Evolutionary conservation across 35 echinoderm and acorn worm genomes (phyloP), one percentile per base, ranked within the genome.

Genomic region (Ophiothrix spiculata): DNA sequence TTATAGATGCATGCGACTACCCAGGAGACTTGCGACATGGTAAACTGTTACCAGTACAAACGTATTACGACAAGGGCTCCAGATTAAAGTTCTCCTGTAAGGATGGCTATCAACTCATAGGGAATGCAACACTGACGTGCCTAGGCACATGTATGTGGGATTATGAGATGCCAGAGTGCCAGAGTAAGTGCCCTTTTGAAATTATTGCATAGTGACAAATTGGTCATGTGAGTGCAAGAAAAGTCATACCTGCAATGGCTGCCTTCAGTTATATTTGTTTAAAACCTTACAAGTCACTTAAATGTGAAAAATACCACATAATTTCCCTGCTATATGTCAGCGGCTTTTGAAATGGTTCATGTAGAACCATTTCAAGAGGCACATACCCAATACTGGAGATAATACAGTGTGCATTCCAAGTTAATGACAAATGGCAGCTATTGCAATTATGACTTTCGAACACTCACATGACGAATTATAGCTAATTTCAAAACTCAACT

Each of bases 141-240:
- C 38, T 86, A 19, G 39, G 8, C 1, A 38, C 76, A 45, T 95
- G 93, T 32, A 45, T 64, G 21, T 95, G 93, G 89, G 80, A 25
- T 4, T 23, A 63, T 12, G 40, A 35, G 0, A 40, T 46, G 1
- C 93, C 93, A 95, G 87, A 91, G 36, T 95, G 93, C 83, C 84
- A 91, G 74, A 87, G 93, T 95, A 87, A 91, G 93, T 95, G 35
- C n/a, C n/a, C n/a, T n/a, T n/a, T n/a, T n/a, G n/a, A 75, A 1
- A 63, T 63, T 28, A 63, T 15, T 15, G n/a, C 14, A 15, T 15
- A 28, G n/a, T 15, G 56, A 63, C 6, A 75, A 83, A 83, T 11
- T 16, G 0, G 39, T 63, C 40, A 64, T n/a, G 29, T 6, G 32
- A n/a, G n/a, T n/a, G n/a, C n/a, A n/a, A n/a, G n/a, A n/a, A n/a